phyloP scores from a whole-genome alignment of 2,888 invertebrate species.

The Tenodera sinensis region DNA sequence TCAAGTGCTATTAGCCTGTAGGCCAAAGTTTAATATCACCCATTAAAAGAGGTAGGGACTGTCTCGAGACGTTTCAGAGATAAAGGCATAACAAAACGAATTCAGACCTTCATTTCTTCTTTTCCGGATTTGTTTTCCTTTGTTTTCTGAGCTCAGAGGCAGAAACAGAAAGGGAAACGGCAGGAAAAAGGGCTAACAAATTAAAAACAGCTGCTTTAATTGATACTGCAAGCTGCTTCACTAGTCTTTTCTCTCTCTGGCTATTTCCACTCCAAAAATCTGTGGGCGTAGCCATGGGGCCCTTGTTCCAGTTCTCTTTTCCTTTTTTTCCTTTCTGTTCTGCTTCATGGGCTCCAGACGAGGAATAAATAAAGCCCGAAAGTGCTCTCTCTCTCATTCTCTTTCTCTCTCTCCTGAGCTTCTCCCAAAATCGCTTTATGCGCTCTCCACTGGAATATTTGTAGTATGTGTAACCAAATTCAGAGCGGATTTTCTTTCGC shows the following conservation, averaged over 20 bases:
- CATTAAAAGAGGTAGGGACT: neutral
- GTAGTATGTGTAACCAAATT: neutral
- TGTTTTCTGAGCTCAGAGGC: neutral
- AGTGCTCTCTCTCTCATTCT: neutral
- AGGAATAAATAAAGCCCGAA: neutral
- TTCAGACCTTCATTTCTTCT: neutral
- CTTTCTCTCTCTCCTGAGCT: neutral
- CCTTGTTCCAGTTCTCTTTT: neutral
- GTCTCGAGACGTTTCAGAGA: neutral
- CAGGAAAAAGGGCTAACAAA: neutral
- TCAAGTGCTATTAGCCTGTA: neutral
- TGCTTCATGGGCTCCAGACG: neutral
- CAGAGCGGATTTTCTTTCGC: neutral
- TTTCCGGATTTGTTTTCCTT: neutral
- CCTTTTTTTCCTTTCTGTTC: neutral
- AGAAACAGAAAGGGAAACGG: neutral
- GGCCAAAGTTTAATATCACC: neutral
- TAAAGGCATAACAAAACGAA: neutral
- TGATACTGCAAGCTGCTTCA: neutral
- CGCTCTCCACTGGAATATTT: neutral
- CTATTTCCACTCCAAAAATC: neutral
- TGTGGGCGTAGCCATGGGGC: neutral
- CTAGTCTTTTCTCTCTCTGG: neutral
- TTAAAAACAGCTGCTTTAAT: neutral
- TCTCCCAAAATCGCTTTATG: neutral